Conservation (phyloP, 2,113 vertebrate species). For the Sapajus apella region DNA sequence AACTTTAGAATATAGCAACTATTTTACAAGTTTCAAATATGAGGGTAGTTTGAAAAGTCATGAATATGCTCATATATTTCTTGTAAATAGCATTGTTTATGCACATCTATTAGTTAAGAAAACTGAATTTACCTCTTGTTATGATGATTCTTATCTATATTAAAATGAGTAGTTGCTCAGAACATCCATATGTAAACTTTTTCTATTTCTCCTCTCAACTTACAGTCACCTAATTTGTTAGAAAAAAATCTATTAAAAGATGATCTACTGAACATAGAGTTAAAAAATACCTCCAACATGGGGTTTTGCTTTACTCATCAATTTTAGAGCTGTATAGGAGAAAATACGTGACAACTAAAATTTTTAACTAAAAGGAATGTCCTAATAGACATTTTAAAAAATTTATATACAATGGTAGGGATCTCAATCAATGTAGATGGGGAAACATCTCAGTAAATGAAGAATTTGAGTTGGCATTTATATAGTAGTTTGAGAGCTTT, state of each 20-base stretch:
- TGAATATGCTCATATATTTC: not conserved
- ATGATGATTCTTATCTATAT: not conserved
- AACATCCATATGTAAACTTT: conserved; percentile 26
- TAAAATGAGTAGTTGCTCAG: not conserved
- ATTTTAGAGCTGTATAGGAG: not conserved
- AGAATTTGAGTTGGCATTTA: not conserved
- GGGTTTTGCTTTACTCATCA: conserved; percentile 13
- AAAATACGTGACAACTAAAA: not conserved
- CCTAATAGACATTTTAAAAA: not conserved
- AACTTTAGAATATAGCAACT: not conserved
- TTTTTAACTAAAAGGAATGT: not conserved
- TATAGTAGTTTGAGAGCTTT: not conserved
- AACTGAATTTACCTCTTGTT: not conserved
- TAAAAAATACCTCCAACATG: not conserved
- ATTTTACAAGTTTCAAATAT: not conserved
- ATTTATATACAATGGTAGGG: not conserved
- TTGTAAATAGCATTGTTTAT: not conserved
- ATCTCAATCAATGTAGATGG: not conserved
- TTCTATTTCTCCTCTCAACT: not conserved
- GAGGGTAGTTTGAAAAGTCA: not conserved
- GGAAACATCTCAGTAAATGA: not conserved
- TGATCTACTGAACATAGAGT: conserved; percentile 21
- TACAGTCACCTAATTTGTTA: not conserved
- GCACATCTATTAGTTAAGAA: not conserved
- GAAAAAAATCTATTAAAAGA: conserved; percentile 8